phyloP scores from a whole-genome alignment of 2,888 invertebrate genomes.

The Diarsia brunnea region DNA sequence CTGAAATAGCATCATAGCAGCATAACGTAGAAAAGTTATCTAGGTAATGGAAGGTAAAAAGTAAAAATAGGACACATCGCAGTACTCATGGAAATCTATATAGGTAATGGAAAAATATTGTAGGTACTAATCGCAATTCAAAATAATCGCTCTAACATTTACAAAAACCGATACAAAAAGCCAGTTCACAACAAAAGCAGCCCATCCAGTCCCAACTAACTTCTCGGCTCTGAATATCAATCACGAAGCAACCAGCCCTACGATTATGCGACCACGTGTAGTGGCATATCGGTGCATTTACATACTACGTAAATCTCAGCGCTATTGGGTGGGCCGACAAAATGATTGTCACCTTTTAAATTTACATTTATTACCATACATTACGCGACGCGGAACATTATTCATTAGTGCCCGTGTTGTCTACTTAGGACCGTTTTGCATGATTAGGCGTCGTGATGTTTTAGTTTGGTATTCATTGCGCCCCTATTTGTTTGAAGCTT shows the following conservation, averaged over 20 bases:
- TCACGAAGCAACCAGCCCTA: slow-evolving; percentile 78
- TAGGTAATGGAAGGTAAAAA: not conserved
- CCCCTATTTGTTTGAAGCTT: slow-evolving; percentile 75
- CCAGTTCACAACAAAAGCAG: slow-evolving; percentile 43
- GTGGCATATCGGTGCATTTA: slow-evolving; percentile 85
- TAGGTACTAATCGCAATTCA: not conserved
- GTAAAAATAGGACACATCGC: not conserved
- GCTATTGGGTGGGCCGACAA: slow-evolving; percentile 86
- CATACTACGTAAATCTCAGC: slow-evolving; percentile 82
- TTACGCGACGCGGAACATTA: slow-evolving; percentile 68
- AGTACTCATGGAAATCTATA: not conserved
- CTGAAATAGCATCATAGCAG: not conserved
- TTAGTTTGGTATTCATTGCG: slow-evolving; percentile 79
- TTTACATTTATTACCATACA: slow-evolving; percentile 87
- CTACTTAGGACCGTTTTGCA: slow-evolving; percentile 82
- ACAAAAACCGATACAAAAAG: slow-evolving; percentile 12
- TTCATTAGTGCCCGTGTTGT: slow-evolving; percentile 76
- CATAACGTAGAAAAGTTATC: too few species aligned
- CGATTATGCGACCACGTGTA: slow-evolving; percentile 85
- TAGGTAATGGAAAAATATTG: not conserved
- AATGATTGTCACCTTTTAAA: slow-evolving; percentile 89
- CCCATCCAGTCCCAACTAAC: slow-evolving; percentile 65
- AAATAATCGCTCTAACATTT: not conserved
- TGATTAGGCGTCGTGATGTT: slow-evolving; percentile 82
- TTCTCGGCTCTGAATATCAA: slow-evolving; percentile 79